Conservation (phyloP, 30 jellyfish, hydroid and myxozoan species). For the Chrysaora quinquecirrha region DNA sequence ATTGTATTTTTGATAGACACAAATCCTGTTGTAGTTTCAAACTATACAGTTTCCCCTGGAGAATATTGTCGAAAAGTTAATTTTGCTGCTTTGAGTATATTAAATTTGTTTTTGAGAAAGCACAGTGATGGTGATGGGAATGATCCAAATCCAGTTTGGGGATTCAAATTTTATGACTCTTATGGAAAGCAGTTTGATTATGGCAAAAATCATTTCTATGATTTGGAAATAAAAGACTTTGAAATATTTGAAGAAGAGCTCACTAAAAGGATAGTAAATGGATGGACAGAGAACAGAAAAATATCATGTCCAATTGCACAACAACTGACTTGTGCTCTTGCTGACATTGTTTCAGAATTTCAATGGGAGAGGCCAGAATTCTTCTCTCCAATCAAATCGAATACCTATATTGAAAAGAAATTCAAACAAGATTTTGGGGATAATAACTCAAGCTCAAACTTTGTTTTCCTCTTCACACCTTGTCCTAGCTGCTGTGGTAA, state of each 20-base stretch:
- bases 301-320: slow-evolving; percentile 15
- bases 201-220: slow-evolving; percentile 71
- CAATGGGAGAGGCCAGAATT: slow-evolving; percentile 97
- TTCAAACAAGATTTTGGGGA: neutral
- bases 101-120: slow-evolving; percentile 49
- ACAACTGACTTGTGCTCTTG: slow-evolving; percentile 63
- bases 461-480: slow-evolving; percentile 68
- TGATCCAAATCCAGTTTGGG: slow-evolving; percentile 79
- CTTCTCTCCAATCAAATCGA: slow-evolving; percentile 72
- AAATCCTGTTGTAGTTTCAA: slow-evolving; percentile 1
- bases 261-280: neutral
- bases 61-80: slow-evolving; percentile 29
- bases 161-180: slow-evolving; percentile 83
- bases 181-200: slow-evolving; percentile 58
- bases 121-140: slow-evolving; percentile 35
- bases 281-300: neutral
- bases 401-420: neutral
- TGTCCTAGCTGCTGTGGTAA: slow-evolving; percentile 72
- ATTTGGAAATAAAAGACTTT: slow-evolving; percentile 55
- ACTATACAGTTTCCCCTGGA: neutral
- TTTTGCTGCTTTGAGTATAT: slow-evolving; percentile 51
- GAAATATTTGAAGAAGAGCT: slow-evolving; percentile 73
- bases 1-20: slow-evolving; percentile 78
- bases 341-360: slow-evolving; percentile 81
- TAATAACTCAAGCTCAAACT: slow-evolving; percentile 12